Evolutionary conservation across 2,113 vertebrate species (phyloP), one percentile per base, ranked within the genome.

Genomic region (Paramisgurnus dabryanus): DNA sequence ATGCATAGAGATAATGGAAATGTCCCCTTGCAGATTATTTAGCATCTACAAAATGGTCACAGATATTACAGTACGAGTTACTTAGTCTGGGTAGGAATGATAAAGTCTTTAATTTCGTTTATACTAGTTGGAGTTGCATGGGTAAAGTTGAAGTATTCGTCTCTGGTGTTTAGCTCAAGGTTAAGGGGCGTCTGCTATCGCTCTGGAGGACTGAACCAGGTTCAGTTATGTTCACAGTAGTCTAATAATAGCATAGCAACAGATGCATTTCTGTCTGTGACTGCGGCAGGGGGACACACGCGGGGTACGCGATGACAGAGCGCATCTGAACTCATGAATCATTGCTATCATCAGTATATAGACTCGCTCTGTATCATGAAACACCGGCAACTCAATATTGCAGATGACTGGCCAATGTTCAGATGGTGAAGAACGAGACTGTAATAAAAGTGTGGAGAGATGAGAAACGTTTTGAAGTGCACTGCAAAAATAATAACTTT

Each of bases 171-270:
- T 34, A 85, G 82, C 72, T 87, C 85, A 90, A 90, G 87, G 87
- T 89, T 89, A 86, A 81, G 80, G 65, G 83, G 76, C 22, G 27
- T 81, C 68, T 78, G 60, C 73, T 83, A 81, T 77, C 68, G 50
- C 85, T 87, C 85, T 83, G 83, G 81, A 85, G 87, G 81, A 88
- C 13, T 84, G 89, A 78, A 86, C 89, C 74, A 34, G 80, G 80
- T 82, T 82, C 72, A 84, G 87, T 85, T 90, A 90, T 92, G 88
- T 86, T 87, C 87, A 85, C 84, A 81, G 63, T 41, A 82, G 79
- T 85, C 91, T 92, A 93, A 90, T 90, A 91, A 91, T 93, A 92
- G 87, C 87, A 68, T 83, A 78, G 88, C 86, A 85, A 91, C 90
- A 91, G 90, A 92, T 90, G 90, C 85, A 85, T 85, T 87, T 84